phyloP scores from a whole-genome alignment of 2,888 invertebrate genomes.

The Lycia hirtaria region DNA sequence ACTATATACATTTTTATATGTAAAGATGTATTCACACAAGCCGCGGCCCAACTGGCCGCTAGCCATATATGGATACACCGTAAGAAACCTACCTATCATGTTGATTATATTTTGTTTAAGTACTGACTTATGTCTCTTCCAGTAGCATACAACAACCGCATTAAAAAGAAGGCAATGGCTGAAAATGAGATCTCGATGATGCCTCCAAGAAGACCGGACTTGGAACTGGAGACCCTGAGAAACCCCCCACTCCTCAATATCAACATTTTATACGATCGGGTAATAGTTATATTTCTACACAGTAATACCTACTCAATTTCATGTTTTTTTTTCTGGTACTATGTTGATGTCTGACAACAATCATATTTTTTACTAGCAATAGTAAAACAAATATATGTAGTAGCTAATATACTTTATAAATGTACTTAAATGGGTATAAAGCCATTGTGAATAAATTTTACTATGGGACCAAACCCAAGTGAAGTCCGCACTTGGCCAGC shows the following conservation, averaged over 20 bases:
- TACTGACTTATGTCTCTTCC: conserved; percentile 10
- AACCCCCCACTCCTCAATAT: conserved; percentile 93
- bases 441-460: too few species aligned
- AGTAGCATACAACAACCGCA: conserved; percentile 86
- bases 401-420: too few species aligned
- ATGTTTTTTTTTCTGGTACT: not conserved
- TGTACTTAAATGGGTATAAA: too few species aligned
- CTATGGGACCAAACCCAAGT: too few species aligned
- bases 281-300: conserved; percentile 48
- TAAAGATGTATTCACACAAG: too few species aligned
- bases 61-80: too few species aligned
- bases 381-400: too few species aligned
- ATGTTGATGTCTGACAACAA: not conserved
- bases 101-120: too few species aligned
- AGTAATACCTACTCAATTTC: not conserved
- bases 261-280: conserved; percentile 91
- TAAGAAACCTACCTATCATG: too few species aligned
- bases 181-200: conserved; percentile 81
- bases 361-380: too few species aligned
- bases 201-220: conserved; percentile 86
- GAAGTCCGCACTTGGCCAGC: too few species aligned
- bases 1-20: not conserved
- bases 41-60: too few species aligned
- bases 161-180: conserved; percentile 88
- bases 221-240: conserved; percentile 95